Base-by-base conservation (phyloP, 1,140 invertebrate species). In the Cydia pomonella region DNA sequence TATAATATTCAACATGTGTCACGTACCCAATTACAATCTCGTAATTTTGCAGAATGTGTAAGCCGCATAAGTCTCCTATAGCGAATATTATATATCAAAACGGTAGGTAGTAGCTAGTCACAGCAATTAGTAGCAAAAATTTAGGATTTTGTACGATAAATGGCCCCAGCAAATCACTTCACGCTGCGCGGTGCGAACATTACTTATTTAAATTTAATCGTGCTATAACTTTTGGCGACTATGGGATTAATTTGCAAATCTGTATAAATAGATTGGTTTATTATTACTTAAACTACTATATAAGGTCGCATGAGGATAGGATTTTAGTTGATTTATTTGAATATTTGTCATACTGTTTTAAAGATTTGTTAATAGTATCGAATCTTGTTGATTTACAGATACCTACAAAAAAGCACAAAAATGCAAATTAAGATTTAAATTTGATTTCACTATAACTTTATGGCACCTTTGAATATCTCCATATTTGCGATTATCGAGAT, bases 131-230 rank as follows among this genome's bases (percentile, higher is more conserved):
- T n/a, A 21, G 50, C n/a, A 21, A 53, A 21, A 1, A 3, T n/a
- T 6, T 53, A 53, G n/a, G n/a, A n/a, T 53, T 21, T 53, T 21
- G 50, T 18, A 18, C 7, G n/a, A 53, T 53, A 53, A n/a, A 53
- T 53, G n/a, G 50, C 50, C 16, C 5, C n/a, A 18, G 50, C 50
- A 53, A 18, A 53, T 53, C 50, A 21, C n/a, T 53, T 53, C 50
- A 53, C 50, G 50, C 50, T 9, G 50, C 6, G n/a, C 50, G n/a
- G 16, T n/a, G n/a, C n/a, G n/a, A 18, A 53, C 16, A 53, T 21
- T 53, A 53, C 13, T 53, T 53, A 53, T 53, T 53, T 21, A 53
- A 53, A 53, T 53, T 53, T 53, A 53, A 53, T 18, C 16, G n/a
- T 6, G 16, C n/a, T 18, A 53, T 53, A n/a, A 53, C 16, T 53